Conservation (phyloP, 2,888 invertebrate species). For the Synergus gifuensis region DNA sequence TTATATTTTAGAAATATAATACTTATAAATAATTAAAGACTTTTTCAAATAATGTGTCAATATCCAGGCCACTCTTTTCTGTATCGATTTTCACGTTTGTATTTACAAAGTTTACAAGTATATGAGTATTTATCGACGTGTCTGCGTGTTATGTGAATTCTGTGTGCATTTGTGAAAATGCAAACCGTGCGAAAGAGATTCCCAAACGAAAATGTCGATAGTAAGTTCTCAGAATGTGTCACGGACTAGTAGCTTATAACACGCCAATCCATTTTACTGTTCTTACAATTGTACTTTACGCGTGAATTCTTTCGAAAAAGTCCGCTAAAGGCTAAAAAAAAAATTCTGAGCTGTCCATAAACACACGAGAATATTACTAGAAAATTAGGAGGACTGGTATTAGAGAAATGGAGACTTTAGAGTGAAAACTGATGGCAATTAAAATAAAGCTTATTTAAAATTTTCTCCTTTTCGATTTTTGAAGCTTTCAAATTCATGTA, state of each 20-base stretch:
- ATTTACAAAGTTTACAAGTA: not conserved
- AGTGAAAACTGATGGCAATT: slow-evolving; percentile 28
- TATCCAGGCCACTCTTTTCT: not conserved
- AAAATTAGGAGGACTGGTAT: slow-evolving; percentile 8
- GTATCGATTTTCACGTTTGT: not conserved
- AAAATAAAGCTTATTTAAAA: slow-evolving; percentile 11
- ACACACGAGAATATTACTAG: slow-evolving; percentile 8
- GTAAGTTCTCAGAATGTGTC: slow-evolving; percentile 23
- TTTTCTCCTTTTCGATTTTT: not conserved
- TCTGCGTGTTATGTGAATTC: slow-evolving; percentile 11
- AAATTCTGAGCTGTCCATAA: not conserved
- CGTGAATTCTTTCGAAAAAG: not conserved
- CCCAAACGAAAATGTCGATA: slow-evolving; percentile 23
- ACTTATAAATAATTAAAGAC: too few species aligned
- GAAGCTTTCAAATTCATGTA: not conserved
- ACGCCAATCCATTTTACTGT: slow-evolving; percentile 24
- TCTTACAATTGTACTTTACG: not conserved
- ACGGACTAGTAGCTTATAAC: slow-evolving; percentile 10
- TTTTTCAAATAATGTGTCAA: slow-evolving; percentile 13
- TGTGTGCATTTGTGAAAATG: not conserved
- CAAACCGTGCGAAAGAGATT: slow-evolving; percentile 2
- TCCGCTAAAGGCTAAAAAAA: slow-evolving; percentile 6
- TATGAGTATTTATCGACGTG: slow-evolving; percentile 13
- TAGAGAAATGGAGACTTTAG: slow-evolving; percentile 38
- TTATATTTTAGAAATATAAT: not conserved